These are phyloP conservation scores for Montipora efflorescens DNA, from an alignment of 64 coral and sea anemone genomes.

Conservation along the genomic window DNA sequence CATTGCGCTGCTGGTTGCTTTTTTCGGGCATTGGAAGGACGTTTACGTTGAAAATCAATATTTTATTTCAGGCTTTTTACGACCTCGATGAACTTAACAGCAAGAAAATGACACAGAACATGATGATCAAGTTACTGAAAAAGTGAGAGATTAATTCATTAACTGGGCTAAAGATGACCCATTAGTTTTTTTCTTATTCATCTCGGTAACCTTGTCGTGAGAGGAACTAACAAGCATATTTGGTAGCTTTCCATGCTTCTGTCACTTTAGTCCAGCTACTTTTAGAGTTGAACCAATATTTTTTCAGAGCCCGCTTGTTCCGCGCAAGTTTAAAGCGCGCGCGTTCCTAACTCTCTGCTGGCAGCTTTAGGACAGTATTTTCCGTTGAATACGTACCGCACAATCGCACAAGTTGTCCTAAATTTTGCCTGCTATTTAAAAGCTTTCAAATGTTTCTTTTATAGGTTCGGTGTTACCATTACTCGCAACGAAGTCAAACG, in stretches of 20 bases:
- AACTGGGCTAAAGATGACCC: background rate
- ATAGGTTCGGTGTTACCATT: conserved; percentile 88
- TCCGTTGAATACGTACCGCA: no score
- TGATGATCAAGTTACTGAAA: conserved; percentile 87
- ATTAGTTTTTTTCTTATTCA: no score
- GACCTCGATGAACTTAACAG: conserved; percentile 96
- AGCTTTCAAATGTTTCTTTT: background rate
- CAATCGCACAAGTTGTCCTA: background rate
- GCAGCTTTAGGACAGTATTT: no score
- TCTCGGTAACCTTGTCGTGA: no score
- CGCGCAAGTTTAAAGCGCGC: no score
- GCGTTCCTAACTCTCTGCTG: no score
- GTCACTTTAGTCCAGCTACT: no score
- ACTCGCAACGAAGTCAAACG: conserved; percentile 87
- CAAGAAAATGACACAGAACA: conserved; percentile 87
- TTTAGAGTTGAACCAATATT: no score
- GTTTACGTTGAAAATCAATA: background rate
- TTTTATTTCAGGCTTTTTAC: conserved; percentile 81
- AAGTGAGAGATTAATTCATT: conserved; percentile 22
- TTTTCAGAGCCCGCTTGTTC: no score
- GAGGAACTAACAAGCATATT: no score
- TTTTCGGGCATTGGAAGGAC: background rate
- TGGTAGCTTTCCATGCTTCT: no score
- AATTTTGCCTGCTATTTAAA: background rate
- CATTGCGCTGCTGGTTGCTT: background rate